These are phyloP conservation scores for Glareola pratincola DNA, from an alignment of 2,113 vertebrate species.

Conservation along the genomic window DNA sequence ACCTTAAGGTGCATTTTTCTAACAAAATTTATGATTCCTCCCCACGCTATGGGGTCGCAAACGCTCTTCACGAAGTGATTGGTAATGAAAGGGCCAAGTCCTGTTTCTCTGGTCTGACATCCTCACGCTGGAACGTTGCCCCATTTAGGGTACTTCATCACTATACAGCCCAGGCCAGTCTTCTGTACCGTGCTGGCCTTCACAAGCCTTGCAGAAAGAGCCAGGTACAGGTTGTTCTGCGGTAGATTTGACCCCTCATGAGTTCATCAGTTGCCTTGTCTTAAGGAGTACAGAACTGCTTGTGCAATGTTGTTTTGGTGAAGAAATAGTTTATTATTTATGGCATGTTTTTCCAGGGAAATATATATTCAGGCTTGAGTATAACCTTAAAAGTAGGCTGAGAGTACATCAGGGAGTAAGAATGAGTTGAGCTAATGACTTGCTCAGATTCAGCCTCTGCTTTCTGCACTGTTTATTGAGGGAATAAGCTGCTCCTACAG, in stretches of 20 bases:
- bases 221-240: not conserved
- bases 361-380: not conserved
- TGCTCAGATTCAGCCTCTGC: not conserved
- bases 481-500: not conserved
- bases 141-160: not conserved
- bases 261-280: not conserved
- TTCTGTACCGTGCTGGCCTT: not conserved
- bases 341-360: conserved; percentile 2
- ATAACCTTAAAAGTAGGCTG: conserved; percentile 34
- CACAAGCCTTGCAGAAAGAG: not conserved
- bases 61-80: not conserved
- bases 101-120: not conserved
- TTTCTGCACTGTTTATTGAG: not conserved
- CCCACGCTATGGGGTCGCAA: fast-evolving
- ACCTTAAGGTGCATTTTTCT: not conserved
- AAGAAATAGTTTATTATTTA: conserved; percentile 42
- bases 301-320: not conserved
- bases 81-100: not conserved
- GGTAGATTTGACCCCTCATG: not conserved
- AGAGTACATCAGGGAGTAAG: not conserved
- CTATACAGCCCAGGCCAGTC: fast-evolving
- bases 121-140: fast-evolving
- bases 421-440: conserved; percentile 1
- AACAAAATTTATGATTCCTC: not conserved
- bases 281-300: not conserved